Base-by-base conservation (phyloP, 1,140 invertebrate species). In the Spodoptera frugiperda region DNA sequence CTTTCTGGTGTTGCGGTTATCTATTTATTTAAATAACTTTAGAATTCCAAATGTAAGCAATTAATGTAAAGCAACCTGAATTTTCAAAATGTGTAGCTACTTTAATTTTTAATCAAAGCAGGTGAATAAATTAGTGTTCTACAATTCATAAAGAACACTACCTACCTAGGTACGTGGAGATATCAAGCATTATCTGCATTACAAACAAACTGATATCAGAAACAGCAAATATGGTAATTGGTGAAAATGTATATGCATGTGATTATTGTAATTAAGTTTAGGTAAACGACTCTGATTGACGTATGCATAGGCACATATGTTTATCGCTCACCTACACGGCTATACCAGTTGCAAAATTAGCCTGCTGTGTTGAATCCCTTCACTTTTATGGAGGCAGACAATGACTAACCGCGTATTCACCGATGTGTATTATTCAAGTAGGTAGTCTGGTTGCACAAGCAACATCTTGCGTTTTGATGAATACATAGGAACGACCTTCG, bases 301-400 rank as follows among this genome's bases (percentile, higher is more conserved):
- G 10, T 30, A 39, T 48, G 33, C 15, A 30, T 25, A 39, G 33
- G 33, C 33, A 39, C 33, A 9, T 1, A 10, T 39, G 6, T 39
- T 39, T 39, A 39, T 51, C 14, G 17, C 57, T 74, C 71, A 61
- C 71, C 71, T 74, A 74, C 55, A 48, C 71, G 12, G 33, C 6
- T 39, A 39, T 39, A 49, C n/a, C 55, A 74, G 54, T 74, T 74
- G 55, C 71, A 74, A 61, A 74, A 74, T 48, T 12, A 59, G 12
- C 33, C 9, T 10, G 33, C 46, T 59, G 39, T 17, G 71, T 11
- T 61, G 71, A 72, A 72, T 72, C 68, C 71, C 71, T 74, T 74
- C 71, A 74, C 71, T 74, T 72, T 74, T 74, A 74, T 61, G 71
- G 49, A 61, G 71, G 71, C 71, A 51, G 57, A 61, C 71, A 39